These are phyloP conservation scores for Lepidotrigona ventralis DNA, from an alignment of 1,140 invertebrate species.

Conservation along the genomic window DNA sequence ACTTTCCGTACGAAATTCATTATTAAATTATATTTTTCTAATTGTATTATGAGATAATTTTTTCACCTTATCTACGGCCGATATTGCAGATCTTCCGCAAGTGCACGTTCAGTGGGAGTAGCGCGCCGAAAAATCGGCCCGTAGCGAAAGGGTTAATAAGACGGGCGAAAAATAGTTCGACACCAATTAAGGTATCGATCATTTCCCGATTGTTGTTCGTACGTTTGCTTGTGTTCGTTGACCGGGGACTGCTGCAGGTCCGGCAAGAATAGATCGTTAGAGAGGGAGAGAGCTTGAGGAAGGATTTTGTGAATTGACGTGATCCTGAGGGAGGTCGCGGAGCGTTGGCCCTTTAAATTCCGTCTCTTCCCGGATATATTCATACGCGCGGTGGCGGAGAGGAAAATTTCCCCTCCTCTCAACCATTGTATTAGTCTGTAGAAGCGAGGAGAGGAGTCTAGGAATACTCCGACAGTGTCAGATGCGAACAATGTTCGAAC, in stretches of 20 bases:
- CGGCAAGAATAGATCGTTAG: neutral
- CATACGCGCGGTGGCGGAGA: neutral
- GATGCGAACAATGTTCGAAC: conserved; percentile 35
- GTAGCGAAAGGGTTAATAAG: too few relatives aligned
- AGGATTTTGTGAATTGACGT: conserved; percentile 18
- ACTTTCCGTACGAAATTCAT: too few relatives aligned
- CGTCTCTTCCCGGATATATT: neutral
- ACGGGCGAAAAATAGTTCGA: too few relatives aligned
- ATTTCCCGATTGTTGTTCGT: too few relatives aligned
- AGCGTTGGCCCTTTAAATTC: neutral
- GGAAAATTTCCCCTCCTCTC: neutral
- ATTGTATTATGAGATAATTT: too few relatives aligned
- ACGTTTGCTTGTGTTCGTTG: neutral
- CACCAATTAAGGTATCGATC: too few relatives aligned
- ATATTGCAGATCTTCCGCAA: too few relatives aligned
- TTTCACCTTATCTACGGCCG: too few relatives aligned
- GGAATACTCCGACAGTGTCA: conserved; percentile 45
- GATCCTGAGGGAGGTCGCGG: neutral
- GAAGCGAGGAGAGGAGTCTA: conserved; percentile 13
- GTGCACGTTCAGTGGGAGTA: too few relatives aligned
- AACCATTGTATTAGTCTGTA: conserved; percentile 10
- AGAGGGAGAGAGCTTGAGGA: too few relatives aligned
- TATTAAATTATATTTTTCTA: too few relatives aligned
- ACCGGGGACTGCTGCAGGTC: neutral
- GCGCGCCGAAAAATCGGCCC: too few relatives aligned